Percentiles rank a stretch among this genome's conserved stretches.
Conservation (phyloP, 2,797 vertebrate species). For the Chelon labrosus region DNA sequence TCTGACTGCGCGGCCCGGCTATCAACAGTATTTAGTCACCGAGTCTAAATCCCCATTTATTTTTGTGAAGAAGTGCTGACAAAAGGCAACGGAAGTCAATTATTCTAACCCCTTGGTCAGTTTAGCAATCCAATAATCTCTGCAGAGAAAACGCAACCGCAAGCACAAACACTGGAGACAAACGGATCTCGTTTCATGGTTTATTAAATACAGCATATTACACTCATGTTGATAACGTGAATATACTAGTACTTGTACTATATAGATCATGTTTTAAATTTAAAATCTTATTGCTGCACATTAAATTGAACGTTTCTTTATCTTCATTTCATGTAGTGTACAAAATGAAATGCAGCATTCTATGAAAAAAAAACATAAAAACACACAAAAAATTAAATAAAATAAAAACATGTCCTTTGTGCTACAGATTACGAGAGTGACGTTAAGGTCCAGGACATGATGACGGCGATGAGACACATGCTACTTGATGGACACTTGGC, state of each 20-base stretch:
- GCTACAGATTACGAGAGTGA: constrained; percentile 74
- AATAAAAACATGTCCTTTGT: constrained; percentile 67
- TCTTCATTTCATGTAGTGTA: constrained; percentile 49
- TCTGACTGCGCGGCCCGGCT: not conserved
- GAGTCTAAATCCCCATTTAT: not conserved
- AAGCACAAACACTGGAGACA: constrained; percentile 35
- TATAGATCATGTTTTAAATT: constrained; percentile 66
- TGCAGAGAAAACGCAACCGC: constrained; percentile 14
- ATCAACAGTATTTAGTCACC: not conserved
- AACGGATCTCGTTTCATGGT: constrained; percentile 72
- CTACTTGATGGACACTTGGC: constrained; percentile 70
- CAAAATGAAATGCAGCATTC: constrained; percentile 73
- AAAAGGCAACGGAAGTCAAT: no score
- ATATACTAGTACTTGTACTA: constrained; percentile 75
- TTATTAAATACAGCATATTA: constrained; percentile 86
- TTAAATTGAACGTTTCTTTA: constrained; percentile 50
- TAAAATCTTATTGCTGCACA: constrained; percentile 84
- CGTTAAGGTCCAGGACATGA: constrained; percentile 70
- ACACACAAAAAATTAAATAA: not conserved
- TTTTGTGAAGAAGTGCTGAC: not conserved
- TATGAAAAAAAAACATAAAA: constrained; percentile 44
- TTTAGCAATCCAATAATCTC: constrained; percentile 6
- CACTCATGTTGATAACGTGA: constrained; percentile 78
- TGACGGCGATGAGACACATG: constrained; percentile 67
- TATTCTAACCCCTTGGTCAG: not conserved